phyloP scores from a whole-genome alignment of 2,888 invertebrate species.

The Netelia virgata region DNA sequence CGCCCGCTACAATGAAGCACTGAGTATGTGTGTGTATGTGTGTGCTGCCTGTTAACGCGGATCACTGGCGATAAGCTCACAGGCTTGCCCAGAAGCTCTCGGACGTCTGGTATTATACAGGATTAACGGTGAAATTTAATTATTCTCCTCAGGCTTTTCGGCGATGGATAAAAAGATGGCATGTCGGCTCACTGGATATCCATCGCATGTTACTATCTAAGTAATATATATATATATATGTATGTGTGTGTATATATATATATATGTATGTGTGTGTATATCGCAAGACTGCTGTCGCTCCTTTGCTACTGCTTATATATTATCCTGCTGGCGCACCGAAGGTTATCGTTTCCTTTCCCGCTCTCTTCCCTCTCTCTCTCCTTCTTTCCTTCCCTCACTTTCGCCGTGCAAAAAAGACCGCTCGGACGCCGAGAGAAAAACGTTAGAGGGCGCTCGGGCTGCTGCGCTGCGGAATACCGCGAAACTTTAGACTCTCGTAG shows the following conservation, averaged over 20 bases:
- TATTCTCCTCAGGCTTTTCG: conserved; percentile 62
- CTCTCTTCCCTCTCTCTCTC: neutral
- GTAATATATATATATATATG: neutral
- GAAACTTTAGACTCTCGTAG: conserved; percentile 55
- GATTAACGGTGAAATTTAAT: conserved; percentile 67
- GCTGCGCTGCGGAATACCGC: conserved; percentile 43
- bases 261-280: neutral
- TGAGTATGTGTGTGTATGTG: neutral
- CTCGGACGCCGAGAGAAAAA: conserved; percentile 55
- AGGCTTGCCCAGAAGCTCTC: conserved; percentile 20
- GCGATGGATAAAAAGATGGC: conserved; percentile 52
- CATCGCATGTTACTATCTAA: conserved; percentile 26
- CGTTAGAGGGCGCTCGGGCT: conserved; percentile 49
- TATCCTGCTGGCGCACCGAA: neutral
- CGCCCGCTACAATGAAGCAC: neutral
- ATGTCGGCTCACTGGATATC: conserved; percentile 49
- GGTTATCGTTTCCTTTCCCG: neutral
- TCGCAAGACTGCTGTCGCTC: neutral
- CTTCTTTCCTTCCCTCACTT: neutral
- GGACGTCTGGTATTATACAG: conserved; percentile 63
- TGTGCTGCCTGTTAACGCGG: conserved; percentile 55
- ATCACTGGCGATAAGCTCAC: conserved; percentile 60
- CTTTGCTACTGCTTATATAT: neutral
- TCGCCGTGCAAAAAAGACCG: conserved; percentile 18
- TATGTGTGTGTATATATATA: conserved; percentile 2